Percentiles rank a stretch among this genome's conserved stretches.
Conservation (phyloP, 2,888 invertebrate genomes). For the Apodemia hepburni region DNA sequence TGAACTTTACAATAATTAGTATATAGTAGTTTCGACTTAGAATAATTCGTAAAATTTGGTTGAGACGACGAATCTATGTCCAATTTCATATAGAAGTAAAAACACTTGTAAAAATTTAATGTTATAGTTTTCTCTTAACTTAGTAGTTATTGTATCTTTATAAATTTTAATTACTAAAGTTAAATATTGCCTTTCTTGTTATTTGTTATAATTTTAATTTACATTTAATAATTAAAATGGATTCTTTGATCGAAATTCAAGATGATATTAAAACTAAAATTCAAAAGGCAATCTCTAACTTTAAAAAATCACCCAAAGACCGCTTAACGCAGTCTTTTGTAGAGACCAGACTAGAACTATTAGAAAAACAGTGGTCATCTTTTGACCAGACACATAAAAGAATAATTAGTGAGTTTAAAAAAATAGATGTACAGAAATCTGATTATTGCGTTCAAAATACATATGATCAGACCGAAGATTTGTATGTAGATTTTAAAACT, state of each 20-base stretch:
- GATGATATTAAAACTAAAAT: conserved; percentile 17
- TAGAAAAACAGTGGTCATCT: conserved; percentile 21
- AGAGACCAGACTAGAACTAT: conserved; percentile 21
- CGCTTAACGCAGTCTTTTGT: conserved; percentile 16
- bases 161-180: background rate
- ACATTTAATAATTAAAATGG: conserved; percentile 10
- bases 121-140: background rate
- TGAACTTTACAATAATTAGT: no score
- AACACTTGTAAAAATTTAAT: conserved; percentile 1
- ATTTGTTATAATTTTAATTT: background rate
- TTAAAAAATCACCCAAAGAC: conserved; percentile 21
- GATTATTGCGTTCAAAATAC: conserved; percentile 9
- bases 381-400: conserved; percentile 18
- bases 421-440: conserved; percentile 12
- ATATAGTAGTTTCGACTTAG: background rate
- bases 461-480: conserved; percentile 18
- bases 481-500: conserved; percentile 18
- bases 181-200: background rate
- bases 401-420: conserved; percentile 16
- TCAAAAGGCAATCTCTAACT: conserved; percentile 18
- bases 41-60: background rate
- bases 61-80: conserved; percentile 3
- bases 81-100: background rate
- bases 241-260: conserved; percentile 19
- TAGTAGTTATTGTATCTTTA: no score